phyloP scores from a whole-genome alignment of 2,888 invertebrate species.

The Chironomus tentans region DNA sequence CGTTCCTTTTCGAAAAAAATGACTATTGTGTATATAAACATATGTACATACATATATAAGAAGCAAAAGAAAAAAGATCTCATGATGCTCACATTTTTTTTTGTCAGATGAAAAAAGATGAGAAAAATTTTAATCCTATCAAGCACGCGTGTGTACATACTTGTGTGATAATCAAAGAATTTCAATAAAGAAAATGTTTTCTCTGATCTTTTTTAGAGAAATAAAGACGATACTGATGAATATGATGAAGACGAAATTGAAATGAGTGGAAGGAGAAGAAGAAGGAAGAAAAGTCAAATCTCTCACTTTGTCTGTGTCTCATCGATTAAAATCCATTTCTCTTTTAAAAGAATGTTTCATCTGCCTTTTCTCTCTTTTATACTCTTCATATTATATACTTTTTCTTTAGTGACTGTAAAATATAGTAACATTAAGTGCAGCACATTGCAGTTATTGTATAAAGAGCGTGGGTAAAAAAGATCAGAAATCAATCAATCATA shows the following conservation, averaged over 20 bases:
- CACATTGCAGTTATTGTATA: background rate
- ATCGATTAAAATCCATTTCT: too few relatives aligned
- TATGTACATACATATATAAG: background rate
- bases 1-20: background rate
- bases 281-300: too few relatives aligned
- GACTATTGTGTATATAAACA: background rate
- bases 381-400: background rate
- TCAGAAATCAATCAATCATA: background rate
- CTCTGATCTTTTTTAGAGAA: too few relatives aligned
- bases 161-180: background rate
- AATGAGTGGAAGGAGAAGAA: too few relatives aligned
- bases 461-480: background rate
- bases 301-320: too few relatives aligned
- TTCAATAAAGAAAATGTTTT: background rate
- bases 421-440: background rate
- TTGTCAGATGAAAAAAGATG: background rate
- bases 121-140: conserved; percentile 24
- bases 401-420: too few relatives aligned
- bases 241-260: too few relatives aligned
- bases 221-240: too few relatives aligned
- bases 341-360: too few relatives aligned
- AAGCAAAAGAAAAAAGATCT: background rate
- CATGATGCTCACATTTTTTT: background rate
- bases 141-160: conserved; percentile 8
- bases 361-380: background rate